Evolutionary conservation across 2,113 vertebrate genomes (phyloP), one percentile per base, ranked within the genome.

Genomic region (Lutjanus erythropterus): DNA sequence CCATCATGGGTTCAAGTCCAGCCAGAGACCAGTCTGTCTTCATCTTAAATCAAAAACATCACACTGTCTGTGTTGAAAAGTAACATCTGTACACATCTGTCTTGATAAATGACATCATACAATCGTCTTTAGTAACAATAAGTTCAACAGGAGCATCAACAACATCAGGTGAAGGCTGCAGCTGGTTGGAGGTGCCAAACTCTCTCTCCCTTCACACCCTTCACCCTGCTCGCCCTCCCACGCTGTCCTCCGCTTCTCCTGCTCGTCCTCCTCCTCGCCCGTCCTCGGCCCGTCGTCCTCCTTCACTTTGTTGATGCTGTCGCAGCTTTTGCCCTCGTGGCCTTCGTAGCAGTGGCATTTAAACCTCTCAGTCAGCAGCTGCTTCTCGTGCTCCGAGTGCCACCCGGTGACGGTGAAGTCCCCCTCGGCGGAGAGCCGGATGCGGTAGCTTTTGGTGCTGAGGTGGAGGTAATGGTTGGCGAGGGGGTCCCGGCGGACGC

Each of bases 331-430:
- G 41, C 95, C 95, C 62, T 87, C 52, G 19, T 95, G 95, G 6
- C 93, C 94, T 83, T 95, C 91, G 37, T 96, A 98, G 81, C 95
- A 96, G 70, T 95, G 95, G 72, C 95, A 97, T 50, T 75, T 85
- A 68, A 97, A 96, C 77, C 85, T 91, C 62, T 95, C 69, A 0
- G 29, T 62, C 78, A 94, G 92, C 74, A 84, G 75, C 73, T 90
- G 84, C 25, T 94, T 89, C 53, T 96, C 95, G 9, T 67, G 64
- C 6, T 61, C 81, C 4, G 94, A 94, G 44, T 86, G 89, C 90
- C 89, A 73, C 39, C 95, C 95, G 16, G 53, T 91, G 37, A 95
- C 88, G 6, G 21, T n/a, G 61, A 97, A 94, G 19, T 72, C 86
- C 21, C 94, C 91, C 0, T 94, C 87, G 0, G 81, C 69, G 0